Evolutionary conservation across 2,888 invertebrate species (phyloP), one percentile per base, ranked within the genome.

Genomic region (Tetheella fluctuosa): DNA sequence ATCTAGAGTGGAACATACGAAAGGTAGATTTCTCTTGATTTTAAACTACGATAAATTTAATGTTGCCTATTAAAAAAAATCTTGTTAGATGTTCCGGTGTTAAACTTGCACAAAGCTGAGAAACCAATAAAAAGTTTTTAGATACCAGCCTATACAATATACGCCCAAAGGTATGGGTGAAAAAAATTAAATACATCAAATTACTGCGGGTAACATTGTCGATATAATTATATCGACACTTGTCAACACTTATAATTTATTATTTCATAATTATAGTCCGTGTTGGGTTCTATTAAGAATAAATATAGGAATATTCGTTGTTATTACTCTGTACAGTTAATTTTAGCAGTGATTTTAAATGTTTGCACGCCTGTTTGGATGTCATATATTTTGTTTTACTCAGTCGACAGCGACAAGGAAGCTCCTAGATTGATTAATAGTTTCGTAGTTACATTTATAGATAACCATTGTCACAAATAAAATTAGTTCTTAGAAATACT

Each of bases 1-100:
- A 78, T 79, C 63, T 71, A 71, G 79, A 79, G 70, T 78, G 77
- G 70, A 79, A 78, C 76, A 59, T 61, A 69, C 70, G 69, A 65
- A 73, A 76, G 76, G 68, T 65, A 63, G 66, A 68, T 79, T 73
- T 77, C 80, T 73, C 78, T 74, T 68, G 63, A 65, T 28, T 53
- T 56, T 34, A 58, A 37, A 61, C 61, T 61, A 30, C 62, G 60
- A 70, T 72, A 28, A 54, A 15, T 25, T 54, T 42, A 10, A 20
- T 17, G 54, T 17, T 30, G 54, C 54, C 30, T 6, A 54, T 15
- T 54, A 54, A 28, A 28, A n/a, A n/a, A 6, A 53, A 25, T 23
- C 28, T 53, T 25, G 17, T 48, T 17, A 48, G 42, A 48, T 48
- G 20, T 42, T 42, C 42, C 17, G 42, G n/a, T 15, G 42, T 13